Percentiles rank a stretch among this genome's conserved stretches.
Evolutionary conservation across 2,888 invertebrate genomes (phyloP).

Genomic region (Leptopilina myrica): DNA sequence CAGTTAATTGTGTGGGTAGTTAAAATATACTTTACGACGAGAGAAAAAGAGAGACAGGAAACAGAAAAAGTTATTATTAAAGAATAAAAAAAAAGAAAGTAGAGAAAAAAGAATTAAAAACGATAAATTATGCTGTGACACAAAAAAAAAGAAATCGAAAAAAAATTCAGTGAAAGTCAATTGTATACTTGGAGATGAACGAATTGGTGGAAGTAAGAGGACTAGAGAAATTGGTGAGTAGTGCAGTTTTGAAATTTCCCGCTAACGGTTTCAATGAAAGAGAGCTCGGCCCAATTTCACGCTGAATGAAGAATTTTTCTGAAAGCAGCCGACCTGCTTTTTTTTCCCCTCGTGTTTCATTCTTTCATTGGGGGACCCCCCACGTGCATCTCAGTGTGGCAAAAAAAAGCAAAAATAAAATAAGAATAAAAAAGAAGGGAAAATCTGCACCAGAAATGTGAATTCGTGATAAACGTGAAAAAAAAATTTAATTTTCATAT

Average conservation of each 20-base stretch:
- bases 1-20: background rate
- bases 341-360: slow-evolving; percentile 15
- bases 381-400: slow-evolving; percentile 24
- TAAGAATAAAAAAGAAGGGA: background rate
- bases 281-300: slow-evolving; percentile 34
- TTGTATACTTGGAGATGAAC: background rate
- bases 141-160: background rate
- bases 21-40: background rate
- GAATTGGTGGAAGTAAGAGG: slow-evolving; percentile 4
- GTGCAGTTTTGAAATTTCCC: slow-evolving; percentile 34
- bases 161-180: background rate
- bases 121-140: background rate
- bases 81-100: background rate
- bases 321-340: slow-evolving; percentile 39
- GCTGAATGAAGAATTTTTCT: slow-evolving; percentile 29
- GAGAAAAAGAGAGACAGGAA: background rate
- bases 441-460: no score
- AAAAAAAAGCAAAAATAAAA: slow-evolving; percentile 9
- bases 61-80: background rate
- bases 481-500: no score
- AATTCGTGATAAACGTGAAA: no score
- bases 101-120: background rate
- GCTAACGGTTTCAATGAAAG: slow-evolving; percentile 29
- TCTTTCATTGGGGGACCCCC: slow-evolving; percentile 13
- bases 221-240: slow-evolving; percentile 28